These are phyloP conservation scores for Baryphthengus martii DNA, from an alignment of 2,113 vertebrate species.

Conservation along the genomic window DNA sequence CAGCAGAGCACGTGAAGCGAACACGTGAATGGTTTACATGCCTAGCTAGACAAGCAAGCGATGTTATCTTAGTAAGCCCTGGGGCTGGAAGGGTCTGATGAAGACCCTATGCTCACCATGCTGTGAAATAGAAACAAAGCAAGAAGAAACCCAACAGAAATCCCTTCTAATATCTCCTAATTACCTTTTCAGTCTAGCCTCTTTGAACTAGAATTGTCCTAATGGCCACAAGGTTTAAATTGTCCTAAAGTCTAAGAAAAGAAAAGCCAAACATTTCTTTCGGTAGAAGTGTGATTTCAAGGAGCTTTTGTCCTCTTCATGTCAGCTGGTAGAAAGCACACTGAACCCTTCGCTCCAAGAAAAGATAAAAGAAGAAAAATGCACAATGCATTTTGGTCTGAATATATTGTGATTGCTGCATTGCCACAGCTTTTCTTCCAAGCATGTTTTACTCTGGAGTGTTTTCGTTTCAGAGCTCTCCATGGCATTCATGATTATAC, in stretches of 20 bases:
- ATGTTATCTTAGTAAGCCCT: not conserved
- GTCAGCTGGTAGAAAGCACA: not conserved
- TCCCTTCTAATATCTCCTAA: not conserved
- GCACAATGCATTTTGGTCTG: not conserved
- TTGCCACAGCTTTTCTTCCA: not conserved
- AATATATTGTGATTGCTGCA: not conserved
- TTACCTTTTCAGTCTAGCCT: not conserved
- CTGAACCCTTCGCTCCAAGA: not conserved
- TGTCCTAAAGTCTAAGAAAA: not conserved
- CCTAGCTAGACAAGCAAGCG: not conserved
- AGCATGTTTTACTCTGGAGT: constrained; percentile 21
- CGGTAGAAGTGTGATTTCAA: not conserved
- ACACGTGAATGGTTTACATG: not conserved
- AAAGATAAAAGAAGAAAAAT: not conserved
- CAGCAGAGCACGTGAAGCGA: not conserved
- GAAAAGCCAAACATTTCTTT: not conserved
- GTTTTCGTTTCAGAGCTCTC: not conserved
- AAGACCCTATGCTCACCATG: not conserved
- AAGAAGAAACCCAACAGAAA: not conserved
- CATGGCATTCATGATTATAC: not conserved
- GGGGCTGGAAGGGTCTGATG: not conserved
- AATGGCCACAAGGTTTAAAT: not conserved
- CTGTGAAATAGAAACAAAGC: not conserved
- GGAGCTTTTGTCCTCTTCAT: not conserved
- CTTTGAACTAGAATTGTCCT: not conserved